A percentile compares a stretch with the other conserved stretches of the same genome.
Evolutionary conservation across 1,140 invertebrate species (phyloP).

Genomic region (Probaryconus sp.): DNA sequence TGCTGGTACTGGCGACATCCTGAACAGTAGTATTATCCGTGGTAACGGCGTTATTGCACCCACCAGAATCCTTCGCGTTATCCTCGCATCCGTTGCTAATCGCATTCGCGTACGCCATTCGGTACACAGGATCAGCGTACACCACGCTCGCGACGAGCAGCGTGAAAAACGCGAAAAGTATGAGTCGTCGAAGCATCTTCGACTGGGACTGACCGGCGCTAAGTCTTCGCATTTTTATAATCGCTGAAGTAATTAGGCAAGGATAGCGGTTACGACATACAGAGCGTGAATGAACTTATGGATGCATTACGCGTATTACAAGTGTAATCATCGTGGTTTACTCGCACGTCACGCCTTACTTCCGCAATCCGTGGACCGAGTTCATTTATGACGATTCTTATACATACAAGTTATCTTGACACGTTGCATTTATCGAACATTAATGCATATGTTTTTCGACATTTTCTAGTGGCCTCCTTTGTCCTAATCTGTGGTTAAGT

Average conservation of each 20-base stretch:
- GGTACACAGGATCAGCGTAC: constrained; percentile 46
- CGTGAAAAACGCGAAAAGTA: constrained; percentile 59
- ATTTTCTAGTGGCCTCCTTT: constrained; percentile 44
- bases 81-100: constrained; percentile 44
- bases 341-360: constrained; percentile 61
- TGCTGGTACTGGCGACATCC: too few species aligned
- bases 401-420: constrained; percentile 32
- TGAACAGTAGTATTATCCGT: too few species aligned
- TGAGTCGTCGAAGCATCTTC: constrained; percentile 73
- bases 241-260: constrained; percentile 68
- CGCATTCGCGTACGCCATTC: constrained; percentile 41
- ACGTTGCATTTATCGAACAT: constrained; percentile 40
- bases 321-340: constrained; percentile 63
- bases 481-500: not conserved
- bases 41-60: constrained; percentile 29
- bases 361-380: constrained; percentile 48
- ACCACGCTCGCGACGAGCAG: constrained; percentile 53
- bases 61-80: constrained; percentile 29
- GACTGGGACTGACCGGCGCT: constrained; percentile 65
- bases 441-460: constrained; percentile 35
- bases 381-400: constrained; percentile 50
- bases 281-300: constrained; percentile 77
- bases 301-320: constrained; percentile 68
- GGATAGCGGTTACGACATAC: constrained; percentile 70
- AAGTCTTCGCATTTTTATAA: constrained; percentile 72